Percentiles rank a stretch among this genome's conserved stretches.
These are phyloP conservation scores for Myotis davidii DNA, from an alignment of 2,113 vertebrate species.

Conservation along the genomic window DNA sequence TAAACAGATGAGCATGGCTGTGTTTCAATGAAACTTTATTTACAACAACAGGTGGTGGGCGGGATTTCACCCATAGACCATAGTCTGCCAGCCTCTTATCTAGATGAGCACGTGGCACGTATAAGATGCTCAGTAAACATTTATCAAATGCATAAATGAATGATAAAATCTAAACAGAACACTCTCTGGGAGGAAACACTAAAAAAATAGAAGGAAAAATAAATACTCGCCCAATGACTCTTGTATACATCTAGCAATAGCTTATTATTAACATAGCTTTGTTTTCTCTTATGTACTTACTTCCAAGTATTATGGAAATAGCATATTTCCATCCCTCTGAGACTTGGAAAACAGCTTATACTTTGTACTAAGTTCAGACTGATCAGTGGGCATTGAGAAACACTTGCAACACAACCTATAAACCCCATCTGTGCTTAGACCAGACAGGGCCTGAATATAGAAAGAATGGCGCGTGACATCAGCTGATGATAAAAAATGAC, in stretches of 20 bases:
- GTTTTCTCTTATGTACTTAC: neutral
- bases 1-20: neutral
- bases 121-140: neutral
- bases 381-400: neutral
- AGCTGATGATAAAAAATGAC: neutral
- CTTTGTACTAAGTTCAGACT: neutral
- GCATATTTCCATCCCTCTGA: neutral
- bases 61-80: neutral
- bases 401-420: neutral
- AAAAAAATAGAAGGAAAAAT: neutral
- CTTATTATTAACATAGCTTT: neutral
- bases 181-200: neutral
- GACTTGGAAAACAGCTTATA: neutral
- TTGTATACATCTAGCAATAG: neutral
- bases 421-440: neutral
- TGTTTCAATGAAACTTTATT: conserved; percentile 27
- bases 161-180: neutral
- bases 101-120: neutral
- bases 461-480: neutral
- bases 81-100: neutral
- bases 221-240: neutral
- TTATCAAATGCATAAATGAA: conserved; percentile 25
- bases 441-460: neutral
- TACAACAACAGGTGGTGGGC: neutral
- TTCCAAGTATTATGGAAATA: no score